Base-by-base conservation (phyloP, 2,888 invertebrate species). In the Patella caerulea region DNA sequence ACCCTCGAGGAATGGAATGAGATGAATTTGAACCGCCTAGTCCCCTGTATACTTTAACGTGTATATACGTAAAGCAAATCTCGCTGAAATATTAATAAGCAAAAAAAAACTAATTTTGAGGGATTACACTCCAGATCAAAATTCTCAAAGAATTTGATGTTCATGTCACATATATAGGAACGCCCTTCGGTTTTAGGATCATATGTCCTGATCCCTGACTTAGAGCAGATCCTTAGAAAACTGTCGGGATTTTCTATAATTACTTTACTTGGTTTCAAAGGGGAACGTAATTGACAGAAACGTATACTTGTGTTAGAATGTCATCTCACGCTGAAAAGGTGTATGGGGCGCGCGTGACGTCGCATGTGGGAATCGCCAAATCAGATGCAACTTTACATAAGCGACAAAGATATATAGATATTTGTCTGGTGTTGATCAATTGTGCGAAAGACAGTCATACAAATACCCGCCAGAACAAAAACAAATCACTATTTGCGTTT, bases 221-320 rank as follows among this genome's bases (percentile, higher is more conserved):
- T 24, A 65, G 11, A 65, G 24, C 65, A 24, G 24, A 11, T 65
- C 14, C 65, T 24, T 11, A 65, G 24, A 65, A 65, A 19, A 24
- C 19, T 65, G 19, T 65, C 65, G 24, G 65, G 65, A 65, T 65
- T 14, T 65, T 65, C 65, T 65, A 65, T 65, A 65, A 65, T 65
- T 65, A 65, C 65, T 65, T 65, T 65, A 24, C 65, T 65, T 65
- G 19, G 65, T 65, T 65, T 65, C 65, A 65, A 65, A 19, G 65
- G 65, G 9, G 45, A 11, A 24, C 19, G 11, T 65, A 65, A 65
- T 65, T 65, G 65, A 65, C 65, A 65, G 65, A 65, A 12, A 65
- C 24, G 19, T 65, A 65, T 65, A 65, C 65, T 65, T 65, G 65
- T 65, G 65, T 24, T 24, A 65, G 65, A 65, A 65, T 65, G 19